These are phyloP conservation scores for Trachelipus rathkii DNA, from an alignment of 1,140 invertebrate species.

Conservation along the genomic window DNA sequence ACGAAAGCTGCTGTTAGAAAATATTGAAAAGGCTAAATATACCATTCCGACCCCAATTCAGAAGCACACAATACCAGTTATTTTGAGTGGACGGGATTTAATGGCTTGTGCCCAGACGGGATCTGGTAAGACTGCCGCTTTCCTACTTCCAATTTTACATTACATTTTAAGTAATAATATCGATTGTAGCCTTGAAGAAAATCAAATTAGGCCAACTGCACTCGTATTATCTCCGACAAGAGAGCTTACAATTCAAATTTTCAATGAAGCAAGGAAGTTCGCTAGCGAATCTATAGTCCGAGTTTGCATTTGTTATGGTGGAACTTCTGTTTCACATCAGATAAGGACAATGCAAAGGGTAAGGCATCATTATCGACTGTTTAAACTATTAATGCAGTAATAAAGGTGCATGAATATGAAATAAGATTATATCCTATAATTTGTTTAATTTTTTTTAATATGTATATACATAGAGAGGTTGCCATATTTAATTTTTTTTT, in stretches of 20 bases:
- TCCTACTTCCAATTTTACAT: conserved; percentile 83
- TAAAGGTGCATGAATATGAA: not conserved
- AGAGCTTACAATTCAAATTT: conserved; percentile 85
- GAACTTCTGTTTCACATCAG: conserved; percentile 71
- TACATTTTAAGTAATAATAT: conserved; percentile 58
- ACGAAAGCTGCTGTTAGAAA: conserved; percentile 64
- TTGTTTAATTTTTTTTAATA: conserved; percentile 3
- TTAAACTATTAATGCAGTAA: not conserved
- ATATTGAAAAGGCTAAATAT: conserved; percentile 77
- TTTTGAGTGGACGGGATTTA: conserved; percentile 72
- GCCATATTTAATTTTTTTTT: conserved; percentile 45
- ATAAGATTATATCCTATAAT: too few species aligned
- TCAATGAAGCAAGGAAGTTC: conserved; percentile 81
- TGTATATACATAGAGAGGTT: conserved; percentile 62
- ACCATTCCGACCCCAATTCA: conserved; percentile 88
- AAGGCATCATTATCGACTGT: too few species aligned
- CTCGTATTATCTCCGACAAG: conserved; percentile 84
- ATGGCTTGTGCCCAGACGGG: conserved; percentile 98
- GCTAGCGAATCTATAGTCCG: conserved; percentile 67
- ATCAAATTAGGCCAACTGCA: conserved; percentile 61
- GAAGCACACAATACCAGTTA: conserved; percentile 80
- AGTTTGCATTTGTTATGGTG: conserved; percentile 76
- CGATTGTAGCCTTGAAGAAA: conserved; percentile 50
- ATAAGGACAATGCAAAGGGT: conserved; percentile 59
- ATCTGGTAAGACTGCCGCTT: conserved; percentile 94